A percentile compares a stretch with the other conserved stretches of the same genome.
Evolutionary conservation across 1,140 invertebrate species (phyloP).

Genomic region (Adoxophyes honmai): DNA sequence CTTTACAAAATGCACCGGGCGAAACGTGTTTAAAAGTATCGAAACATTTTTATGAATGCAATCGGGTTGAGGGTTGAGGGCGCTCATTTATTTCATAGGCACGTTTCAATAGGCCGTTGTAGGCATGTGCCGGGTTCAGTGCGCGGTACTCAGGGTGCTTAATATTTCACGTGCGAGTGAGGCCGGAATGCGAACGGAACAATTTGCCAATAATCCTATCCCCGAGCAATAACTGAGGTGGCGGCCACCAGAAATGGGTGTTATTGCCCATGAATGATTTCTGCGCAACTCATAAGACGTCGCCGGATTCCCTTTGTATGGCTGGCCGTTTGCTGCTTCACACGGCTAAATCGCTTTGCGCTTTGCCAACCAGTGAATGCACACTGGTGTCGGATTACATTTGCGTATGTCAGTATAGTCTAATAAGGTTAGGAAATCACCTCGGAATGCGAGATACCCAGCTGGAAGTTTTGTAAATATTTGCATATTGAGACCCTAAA

Average conservation of each 20-base stretch:
- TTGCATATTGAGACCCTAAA: no score
- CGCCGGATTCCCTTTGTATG: slow-evolving; percentile 34
- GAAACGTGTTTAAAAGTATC: no score
- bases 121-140: slow-evolving; percentile 13
- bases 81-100: slow-evolving; percentile 7
- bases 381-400: no score
- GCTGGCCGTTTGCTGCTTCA: neutral
- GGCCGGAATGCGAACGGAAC: slow-evolving; percentile 49
- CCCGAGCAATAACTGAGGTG: slow-evolving; percentile 52
- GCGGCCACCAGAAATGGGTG: slow-evolving; percentile 47
- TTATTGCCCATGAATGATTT: slow-evolving; percentile 54
- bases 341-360: no score
- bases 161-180: slow-evolving; percentile 49
- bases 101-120: slow-evolving; percentile 16
- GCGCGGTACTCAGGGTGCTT: slow-evolving; percentile 34
- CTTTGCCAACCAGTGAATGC: no score
- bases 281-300: slow-evolving; percentile 32
- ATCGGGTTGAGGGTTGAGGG: neutral
- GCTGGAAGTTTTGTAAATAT: no score
- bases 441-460: no score
- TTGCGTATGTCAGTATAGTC: no score
- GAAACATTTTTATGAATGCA: neutral
- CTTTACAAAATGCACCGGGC: no score
- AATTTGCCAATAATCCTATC: slow-evolving; percentile 63
- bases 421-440: no score